Evolutionary conservation across 2,113 vertebrate genomes (phyloP).

Genomic region (Potamarius usumacintae): DNA sequence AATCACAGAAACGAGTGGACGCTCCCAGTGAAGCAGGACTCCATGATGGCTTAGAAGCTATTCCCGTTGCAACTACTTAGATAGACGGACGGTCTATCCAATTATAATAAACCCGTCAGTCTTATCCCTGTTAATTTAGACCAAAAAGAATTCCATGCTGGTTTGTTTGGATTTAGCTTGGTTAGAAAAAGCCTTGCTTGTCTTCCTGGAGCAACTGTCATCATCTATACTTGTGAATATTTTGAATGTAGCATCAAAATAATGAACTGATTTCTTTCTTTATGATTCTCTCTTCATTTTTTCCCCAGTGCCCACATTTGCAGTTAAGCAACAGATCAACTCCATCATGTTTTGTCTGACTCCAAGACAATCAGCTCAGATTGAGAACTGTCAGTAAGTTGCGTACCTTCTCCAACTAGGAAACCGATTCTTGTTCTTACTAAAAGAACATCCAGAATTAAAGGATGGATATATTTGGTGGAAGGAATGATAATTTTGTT

Average conservation of each 20-base stretch:
- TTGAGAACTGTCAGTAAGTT: conserved; percentile 44
- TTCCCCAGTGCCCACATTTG: background rate
- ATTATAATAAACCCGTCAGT: background rate
- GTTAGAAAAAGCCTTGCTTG: background rate
- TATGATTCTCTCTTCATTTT: background rate
- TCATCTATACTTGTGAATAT: background rate
- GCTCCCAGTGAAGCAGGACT: background rate
- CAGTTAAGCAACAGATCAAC: background rate
- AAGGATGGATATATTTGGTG: background rate
- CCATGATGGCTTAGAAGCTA: background rate
- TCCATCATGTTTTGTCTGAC: conserved; percentile 29
- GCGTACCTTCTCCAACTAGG: too few species aligned
- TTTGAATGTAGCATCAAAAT: background rate
- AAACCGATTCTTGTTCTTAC: background rate
- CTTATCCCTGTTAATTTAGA: background rate
- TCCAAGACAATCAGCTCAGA: conserved; percentile 6
- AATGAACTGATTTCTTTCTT: background rate
- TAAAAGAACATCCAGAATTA: background rate
- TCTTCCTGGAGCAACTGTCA: background rate
- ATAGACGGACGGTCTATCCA: background rate
- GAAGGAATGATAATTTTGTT: background rate
- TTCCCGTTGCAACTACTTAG: background rate
- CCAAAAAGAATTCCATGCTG: background rate
- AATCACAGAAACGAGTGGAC: background rate
- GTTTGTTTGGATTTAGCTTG: background rate